Evolutionary conservation across 1,140 invertebrate species (phyloP).

Genomic region (Holotrichia oblita): DNA sequence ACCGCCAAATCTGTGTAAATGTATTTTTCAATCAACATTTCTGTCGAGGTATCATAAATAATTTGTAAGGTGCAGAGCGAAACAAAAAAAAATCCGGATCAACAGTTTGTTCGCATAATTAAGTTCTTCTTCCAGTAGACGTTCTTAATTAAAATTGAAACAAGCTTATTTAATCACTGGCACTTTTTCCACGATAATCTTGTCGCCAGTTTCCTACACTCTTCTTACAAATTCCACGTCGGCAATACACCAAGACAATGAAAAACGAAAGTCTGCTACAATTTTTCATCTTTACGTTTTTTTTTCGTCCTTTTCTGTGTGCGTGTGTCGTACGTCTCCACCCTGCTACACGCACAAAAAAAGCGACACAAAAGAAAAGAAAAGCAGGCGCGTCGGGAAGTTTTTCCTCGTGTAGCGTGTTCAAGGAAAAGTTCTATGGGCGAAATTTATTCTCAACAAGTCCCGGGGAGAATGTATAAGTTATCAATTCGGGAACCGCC

Average conservation of each 20-base stretch:
- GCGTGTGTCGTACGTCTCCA: conserved; percentile 12
- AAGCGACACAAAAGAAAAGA: conserved; percentile 11
- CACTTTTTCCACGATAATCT: not conserved
- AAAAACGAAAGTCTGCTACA: not conserved
- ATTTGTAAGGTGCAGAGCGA: too few relatives aligned
- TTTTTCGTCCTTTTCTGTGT: not conserved
- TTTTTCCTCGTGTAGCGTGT: not conserved
- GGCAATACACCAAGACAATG: not conserved
- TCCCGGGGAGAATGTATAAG: conserved; percentile 15
- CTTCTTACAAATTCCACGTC: not conserved
- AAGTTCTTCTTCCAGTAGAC: not conserved
- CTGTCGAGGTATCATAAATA: too few relatives aligned
- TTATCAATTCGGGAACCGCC: conserved; percentile 4
- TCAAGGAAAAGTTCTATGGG: not conserved
- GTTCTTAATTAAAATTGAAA: not conserved
- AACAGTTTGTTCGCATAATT: not conserved
- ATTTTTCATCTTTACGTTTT: conserved; percentile 11
- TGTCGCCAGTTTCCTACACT: not conserved
- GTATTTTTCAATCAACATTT: too few relatives aligned
- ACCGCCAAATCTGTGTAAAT: too few relatives aligned
- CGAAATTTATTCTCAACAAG: conserved; percentile 20
- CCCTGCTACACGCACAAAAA: not conserved
- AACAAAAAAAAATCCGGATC: too few relatives aligned
- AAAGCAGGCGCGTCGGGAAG: not conserved
- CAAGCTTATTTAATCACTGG: not conserved